Conservation (phyloP, 2,888 invertebrate genomes). For the Stratiomys singularior region DNA sequence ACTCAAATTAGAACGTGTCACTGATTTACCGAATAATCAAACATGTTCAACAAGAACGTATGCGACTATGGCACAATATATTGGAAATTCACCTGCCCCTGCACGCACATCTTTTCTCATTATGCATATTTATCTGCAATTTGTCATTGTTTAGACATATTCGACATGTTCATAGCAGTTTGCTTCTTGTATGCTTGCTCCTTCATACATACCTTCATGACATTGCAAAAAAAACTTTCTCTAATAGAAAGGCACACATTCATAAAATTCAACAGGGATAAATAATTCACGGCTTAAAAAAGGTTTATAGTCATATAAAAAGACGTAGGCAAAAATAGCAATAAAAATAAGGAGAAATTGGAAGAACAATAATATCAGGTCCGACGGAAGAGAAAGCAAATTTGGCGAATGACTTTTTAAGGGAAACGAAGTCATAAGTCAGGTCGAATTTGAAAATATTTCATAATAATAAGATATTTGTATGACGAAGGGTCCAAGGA, state of each 20-base stretch:
- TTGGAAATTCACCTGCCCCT: conserved; percentile 9
- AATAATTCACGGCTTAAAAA: not conserved
- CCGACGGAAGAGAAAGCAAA: not conserved
- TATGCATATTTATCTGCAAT: conserved; percentile 14
- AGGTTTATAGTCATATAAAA: not conserved
- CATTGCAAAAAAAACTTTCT: not conserved
- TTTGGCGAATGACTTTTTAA: conserved; percentile 48
- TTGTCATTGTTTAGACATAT: conserved; percentile 17
- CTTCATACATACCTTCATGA: not conserved
- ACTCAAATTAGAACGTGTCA: conserved; percentile 46
- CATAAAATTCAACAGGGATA: conserved; percentile 9
- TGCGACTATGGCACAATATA: not conserved
- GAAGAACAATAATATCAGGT: not conserved
- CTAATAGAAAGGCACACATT: not conserved
- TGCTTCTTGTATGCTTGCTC: not conserved
- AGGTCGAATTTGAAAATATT: conserved; percentile 39
- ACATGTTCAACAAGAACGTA: not conserved
- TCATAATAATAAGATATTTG: conserved; percentile 47
- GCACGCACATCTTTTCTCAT: not conserved
- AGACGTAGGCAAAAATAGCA: not conserved
- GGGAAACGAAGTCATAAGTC: conserved; percentile 40
- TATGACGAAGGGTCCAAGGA: conserved; percentile 46
- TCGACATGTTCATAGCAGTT: conserved; percentile 5
- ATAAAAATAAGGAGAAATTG: conserved; percentile 3
- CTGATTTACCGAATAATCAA: conserved; percentile 37